These are phyloP conservation scores for Agrochola macilenta DNA, from an alignment of 2,888 invertebrate genomes.

Conservation along the genomic window DNA sequence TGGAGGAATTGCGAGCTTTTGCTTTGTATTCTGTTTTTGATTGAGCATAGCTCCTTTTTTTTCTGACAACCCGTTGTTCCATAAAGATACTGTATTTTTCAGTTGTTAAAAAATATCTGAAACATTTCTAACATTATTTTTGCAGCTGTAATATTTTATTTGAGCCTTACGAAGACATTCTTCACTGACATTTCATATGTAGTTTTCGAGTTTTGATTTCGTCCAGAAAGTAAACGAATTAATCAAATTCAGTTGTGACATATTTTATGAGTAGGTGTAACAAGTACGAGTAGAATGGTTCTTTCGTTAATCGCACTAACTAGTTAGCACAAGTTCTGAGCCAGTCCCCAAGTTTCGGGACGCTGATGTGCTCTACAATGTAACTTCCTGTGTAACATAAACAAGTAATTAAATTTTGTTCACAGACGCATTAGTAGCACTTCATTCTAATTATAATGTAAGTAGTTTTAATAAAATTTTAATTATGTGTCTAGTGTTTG, in stretches of 20 bases:
- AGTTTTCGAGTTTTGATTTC: constrained; percentile 2
- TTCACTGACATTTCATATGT: neutral
- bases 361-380: constrained; percentile 59
- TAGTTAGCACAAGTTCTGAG: constrained; percentile 50
- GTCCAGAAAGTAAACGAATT: neutral
- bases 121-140: constrained; percentile 27
- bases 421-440: constrained; percentile 30
- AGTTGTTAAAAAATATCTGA: constrained; percentile 1
- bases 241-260: constrained; percentile 7
- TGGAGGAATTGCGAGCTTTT: neutral
- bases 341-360: constrained; percentile 48
- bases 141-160: neutral
- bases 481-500: constrained; percentile 21
- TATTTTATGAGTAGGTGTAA: constrained; percentile 28
- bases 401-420: constrained; percentile 55
- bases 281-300: constrained; percentile 31
- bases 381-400: constrained; percentile 53
- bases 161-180: constrained; percentile 8
- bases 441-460: constrained; percentile 47
- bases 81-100: constrained; percentile 21
- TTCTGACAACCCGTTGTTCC: constrained; percentile 1
- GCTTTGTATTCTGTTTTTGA: constrained; percentile 24
- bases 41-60: constrained; percentile 16
- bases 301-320: constrained; percentile 48
- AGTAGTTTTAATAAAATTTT: constrained; percentile 28